These are phyloP conservation scores for Andrena dorsata DNA, from an alignment of 2,888 invertebrate species.

Conservation along the genomic window DNA sequence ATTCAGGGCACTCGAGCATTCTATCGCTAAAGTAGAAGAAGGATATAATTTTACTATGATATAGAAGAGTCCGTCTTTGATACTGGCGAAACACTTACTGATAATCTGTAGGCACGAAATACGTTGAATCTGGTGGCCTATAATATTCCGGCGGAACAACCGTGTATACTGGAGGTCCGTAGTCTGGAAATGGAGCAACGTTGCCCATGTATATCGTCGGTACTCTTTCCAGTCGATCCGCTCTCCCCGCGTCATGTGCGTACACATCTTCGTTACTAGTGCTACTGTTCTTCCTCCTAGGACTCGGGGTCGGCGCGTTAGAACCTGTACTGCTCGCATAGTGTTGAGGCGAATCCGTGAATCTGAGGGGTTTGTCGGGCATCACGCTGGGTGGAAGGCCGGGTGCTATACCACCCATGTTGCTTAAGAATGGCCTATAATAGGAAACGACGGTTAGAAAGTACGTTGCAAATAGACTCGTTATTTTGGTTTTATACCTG, in stretches of 20 bases:
- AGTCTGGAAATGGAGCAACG: slow-evolving; percentile 79
- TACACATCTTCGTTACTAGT: slow-evolving; percentile 89
- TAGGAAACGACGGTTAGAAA: neutral
- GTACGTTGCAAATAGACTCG: neutral
- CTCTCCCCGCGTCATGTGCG: slow-evolving; percentile 80
- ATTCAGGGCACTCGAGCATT: slow-evolving; percentile 82
- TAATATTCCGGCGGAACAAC: slow-evolving; percentile 80
- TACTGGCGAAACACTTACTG: slow-evolving; percentile 74
- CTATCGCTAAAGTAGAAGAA: slow-evolving; percentile 75
- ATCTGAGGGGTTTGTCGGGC: slow-evolving; percentile 88
- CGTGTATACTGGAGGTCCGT: slow-evolving; percentile 80
- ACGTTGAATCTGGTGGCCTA: slow-evolving; percentile 78
- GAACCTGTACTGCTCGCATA: slow-evolving; percentile 86
- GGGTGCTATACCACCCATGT: slow-evolving; percentile 82
- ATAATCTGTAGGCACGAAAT: slow-evolving; percentile 80
- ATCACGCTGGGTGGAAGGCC: slow-evolving; percentile 78
- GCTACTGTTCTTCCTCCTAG: slow-evolving; percentile 90
- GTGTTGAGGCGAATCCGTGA: slow-evolving; percentile 91
- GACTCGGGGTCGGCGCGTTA: slow-evolving; percentile 89
- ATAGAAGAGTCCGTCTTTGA: neutral
- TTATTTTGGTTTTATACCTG: slow-evolving; percentile 82
- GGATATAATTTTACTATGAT: neutral
- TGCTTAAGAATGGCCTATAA: slow-evolving; percentile 81
- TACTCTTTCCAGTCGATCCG: slow-evolving; percentile 79
- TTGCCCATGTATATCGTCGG: slow-evolving; percentile 81